A percentile compares a stretch with the other conserved stretches of the same genome.
phyloP scores from a whole-genome alignment of 2,797 vertebrate species.

The Sciurus vulgaris region DNA sequence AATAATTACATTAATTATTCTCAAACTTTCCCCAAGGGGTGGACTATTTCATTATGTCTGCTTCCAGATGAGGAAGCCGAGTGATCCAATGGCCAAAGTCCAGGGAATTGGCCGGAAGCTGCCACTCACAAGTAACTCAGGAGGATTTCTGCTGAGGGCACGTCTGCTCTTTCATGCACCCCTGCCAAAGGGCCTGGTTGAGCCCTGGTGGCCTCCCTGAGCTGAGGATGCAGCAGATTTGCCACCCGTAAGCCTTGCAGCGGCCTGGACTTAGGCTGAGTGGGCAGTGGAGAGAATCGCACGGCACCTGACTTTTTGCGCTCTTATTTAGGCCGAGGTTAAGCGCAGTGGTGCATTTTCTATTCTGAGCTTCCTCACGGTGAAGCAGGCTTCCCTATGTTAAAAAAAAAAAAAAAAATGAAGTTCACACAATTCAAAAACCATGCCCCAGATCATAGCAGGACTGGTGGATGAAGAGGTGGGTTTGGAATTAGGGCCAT shows the following conservation, averaged over 20 bases:
- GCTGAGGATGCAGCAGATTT: too few relatives aligned
- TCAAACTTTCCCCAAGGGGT: background rate
- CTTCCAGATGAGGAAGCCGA: background rate
- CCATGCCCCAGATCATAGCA: accelerated
- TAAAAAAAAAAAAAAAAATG: conserved; percentile 24
- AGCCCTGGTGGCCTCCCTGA: too few relatives aligned
- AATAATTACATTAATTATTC: background rate
- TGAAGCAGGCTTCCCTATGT: background rate
- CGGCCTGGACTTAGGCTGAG: background rate
- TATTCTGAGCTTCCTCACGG: background rate
- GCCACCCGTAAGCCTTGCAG: too few relatives aligned
- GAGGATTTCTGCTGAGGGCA: too few relatives aligned
- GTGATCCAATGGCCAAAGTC: background rate
- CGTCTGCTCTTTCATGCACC: background rate
- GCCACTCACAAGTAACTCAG: accelerated
- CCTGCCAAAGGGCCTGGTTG: background rate
- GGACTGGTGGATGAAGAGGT: accelerated
- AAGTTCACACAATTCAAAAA: background rate
- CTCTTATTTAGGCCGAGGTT: background rate
- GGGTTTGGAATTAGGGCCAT: accelerated
- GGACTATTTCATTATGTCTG: background rate
- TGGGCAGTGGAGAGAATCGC: background rate
- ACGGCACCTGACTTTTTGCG: background rate
- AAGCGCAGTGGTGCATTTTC: background rate
- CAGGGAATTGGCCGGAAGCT: background rate